These are phyloP conservation scores for Pterocles orientalis DNA, from an alignment of 2,113 vertebrate genomes.

Conservation along the genomic window DNA sequence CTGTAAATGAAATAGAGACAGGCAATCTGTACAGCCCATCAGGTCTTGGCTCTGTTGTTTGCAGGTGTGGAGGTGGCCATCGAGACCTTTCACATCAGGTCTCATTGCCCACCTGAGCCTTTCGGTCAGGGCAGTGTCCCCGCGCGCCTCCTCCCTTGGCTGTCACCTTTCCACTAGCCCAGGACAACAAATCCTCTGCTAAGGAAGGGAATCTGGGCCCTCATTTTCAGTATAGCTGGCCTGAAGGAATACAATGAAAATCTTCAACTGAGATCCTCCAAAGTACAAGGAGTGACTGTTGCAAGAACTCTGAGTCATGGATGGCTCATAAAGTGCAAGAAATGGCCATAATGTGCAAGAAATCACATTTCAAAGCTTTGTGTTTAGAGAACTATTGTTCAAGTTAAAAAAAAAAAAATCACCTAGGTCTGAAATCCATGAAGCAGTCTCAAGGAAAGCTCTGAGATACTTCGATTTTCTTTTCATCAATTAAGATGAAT, in stretches of 20 bases:
- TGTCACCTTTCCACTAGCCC: not conserved
- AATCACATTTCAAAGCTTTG: not conserved
- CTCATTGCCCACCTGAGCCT: fast-evolving
- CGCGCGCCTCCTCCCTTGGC: not conserved
- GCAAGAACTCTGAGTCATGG: not conserved
- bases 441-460: not conserved
- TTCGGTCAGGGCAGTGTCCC: not conserved
- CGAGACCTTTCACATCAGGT: fast-evolving
- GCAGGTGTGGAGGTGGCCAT: not conserved
- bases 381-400: not conserved
- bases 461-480: not conserved
- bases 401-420: not conserved
- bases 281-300: not conserved
- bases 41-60: fast-evolving
- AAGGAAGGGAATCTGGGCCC: not conserved
- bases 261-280: not conserved
- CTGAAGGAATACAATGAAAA: not conserved
- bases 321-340: not conserved
- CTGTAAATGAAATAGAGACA: not conserved
- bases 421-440: not conserved
- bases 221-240: not conserved
- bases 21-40: not conserved
- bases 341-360: not conserved
- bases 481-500: not conserved
- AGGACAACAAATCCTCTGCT: not conserved